Evolutionary conservation across 2,797 vertebrate genomes (phyloP).

Genomic region (Eutrigla gurnardus): DNA sequence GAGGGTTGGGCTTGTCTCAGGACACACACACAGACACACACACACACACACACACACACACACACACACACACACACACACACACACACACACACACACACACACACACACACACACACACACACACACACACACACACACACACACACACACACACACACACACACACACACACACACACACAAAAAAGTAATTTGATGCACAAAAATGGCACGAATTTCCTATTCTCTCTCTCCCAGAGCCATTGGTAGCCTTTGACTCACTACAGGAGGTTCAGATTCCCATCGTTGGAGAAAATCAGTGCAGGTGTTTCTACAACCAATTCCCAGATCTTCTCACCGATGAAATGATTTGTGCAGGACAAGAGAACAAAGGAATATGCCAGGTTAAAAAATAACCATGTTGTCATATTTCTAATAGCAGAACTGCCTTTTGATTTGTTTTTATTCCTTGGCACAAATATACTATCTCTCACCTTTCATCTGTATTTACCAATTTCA

Average conservation of each 20-base stretch:
- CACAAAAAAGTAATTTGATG: no score
- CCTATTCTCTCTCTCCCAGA: constrained; percentile 39
- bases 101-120: no score
- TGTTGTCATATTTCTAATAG: neutral
- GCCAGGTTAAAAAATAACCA: constrained; percentile 62
- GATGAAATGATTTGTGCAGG: constrained; percentile 79
- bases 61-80: no score
- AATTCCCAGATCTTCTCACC: neutral
- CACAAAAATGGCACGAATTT: no score
- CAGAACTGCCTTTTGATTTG: neutral
- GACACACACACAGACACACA: neutral
- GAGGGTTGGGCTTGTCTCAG: neutral
- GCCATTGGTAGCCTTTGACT: neutral
- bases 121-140: no score
- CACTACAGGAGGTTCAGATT: constrained; percentile 77
- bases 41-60: neutral
- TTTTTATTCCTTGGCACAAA: neutral
- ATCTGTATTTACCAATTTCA: neutral
- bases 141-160: no score
- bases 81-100: no score
- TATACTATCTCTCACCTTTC: neutral
- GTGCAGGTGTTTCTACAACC: constrained; percentile 55
- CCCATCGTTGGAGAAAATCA: constrained; percentile 69
- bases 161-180: no score
- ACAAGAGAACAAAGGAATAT: constrained; percentile 67